These are phyloP conservation scores for Luperina testacea DNA, from an alignment of 2,888 invertebrate species.

Conservation along the genomic window DNA sequence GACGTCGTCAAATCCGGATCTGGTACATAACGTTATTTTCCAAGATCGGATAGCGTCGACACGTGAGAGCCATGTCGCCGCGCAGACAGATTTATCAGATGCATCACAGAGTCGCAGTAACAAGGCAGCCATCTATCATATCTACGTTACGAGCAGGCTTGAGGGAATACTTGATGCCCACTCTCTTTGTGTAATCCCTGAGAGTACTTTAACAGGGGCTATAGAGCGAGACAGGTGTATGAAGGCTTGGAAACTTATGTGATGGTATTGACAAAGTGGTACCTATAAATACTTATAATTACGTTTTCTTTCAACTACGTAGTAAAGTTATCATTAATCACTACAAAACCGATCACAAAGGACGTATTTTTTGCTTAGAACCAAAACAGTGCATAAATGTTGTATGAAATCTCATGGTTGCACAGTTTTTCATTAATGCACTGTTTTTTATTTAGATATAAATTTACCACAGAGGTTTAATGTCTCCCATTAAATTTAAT, in stretches of 20 bases:
- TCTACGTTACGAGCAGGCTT: neutral
- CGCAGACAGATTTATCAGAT: conserved; percentile 43
- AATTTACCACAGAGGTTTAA: too few relatives aligned
- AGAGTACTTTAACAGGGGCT: neutral
- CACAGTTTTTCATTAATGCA: too few relatives aligned
- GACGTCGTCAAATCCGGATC: conserved; percentile 1
- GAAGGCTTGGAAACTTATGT: neutral
- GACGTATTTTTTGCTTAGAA: too few relatives aligned
- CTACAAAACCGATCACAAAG: too few relatives aligned
- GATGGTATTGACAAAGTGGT: neutral
- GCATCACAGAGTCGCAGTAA: conserved; percentile 17
- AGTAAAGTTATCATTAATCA: too few relatives aligned
- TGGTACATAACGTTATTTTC: conserved; percentile 39
- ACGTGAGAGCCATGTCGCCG: conserved; percentile 38
- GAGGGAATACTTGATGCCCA: conserved; percentile 39
- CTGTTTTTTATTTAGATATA: too few relatives aligned
- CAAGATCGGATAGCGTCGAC: conserved; percentile 44
- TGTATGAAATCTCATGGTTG: too few relatives aligned
- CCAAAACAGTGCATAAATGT: too few relatives aligned
- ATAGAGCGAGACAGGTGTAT: neutral
- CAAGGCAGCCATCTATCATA: conserved; percentile 33
- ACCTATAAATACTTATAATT: neutral
- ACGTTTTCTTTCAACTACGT: too few relatives aligned
- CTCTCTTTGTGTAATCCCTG: neutral
- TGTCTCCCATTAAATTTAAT: too few relatives aligned